Base-by-base conservation (phyloP, 2,888 invertebrate species). In the Gnatocerus cornutus region DNA sequence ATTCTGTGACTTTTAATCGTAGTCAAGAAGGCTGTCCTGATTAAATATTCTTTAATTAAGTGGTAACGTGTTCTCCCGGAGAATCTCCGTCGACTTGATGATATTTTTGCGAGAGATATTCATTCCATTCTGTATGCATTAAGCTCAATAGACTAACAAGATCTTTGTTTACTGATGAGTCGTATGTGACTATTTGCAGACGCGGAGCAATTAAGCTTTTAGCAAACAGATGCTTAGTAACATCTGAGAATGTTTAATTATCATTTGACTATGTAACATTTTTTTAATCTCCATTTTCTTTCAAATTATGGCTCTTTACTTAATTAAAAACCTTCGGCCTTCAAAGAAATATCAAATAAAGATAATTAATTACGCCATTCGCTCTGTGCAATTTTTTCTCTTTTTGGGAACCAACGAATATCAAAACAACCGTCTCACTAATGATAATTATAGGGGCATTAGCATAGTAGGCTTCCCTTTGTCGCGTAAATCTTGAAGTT, bases 381-480 rank as follows among this genome's bases (percentile, higher is more conserved):
- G 48, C 14, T 13, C 7, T 16, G 41, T 13, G 12, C 9, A 6
- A 21, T 46, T 64, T 55, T n/a, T 30, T 48, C 13, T 46, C 45
- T 58, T 58, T 58, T 48, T 45, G 48, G 14, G 45, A 56, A 37
- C 33, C 45, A 16, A 61, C 68, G 61, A 68, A 62, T 62, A 62
- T 62, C 62, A 43, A 68, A 68, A 68, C 68, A 62, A 46, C 55
- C 55, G 55, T 56, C 33, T 56, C 63, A 30, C 41, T 68, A 63
- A 68, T 68, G 68, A 68, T 68, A 68, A 68, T 68, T 68, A 68
- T 63, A 37, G 68, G 62, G 68, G 68, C 63, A 68, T 68, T 68
- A 68, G 68, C 62, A 48, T 55, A 46, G 63, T 53, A 48, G 63
- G 63, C 41, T 50, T 63, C 30, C 68, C 33, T 67, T 68, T 68